A percentile compares a stretch with the other conserved stretches of the same genome.
Evolutionary conservation across 1,140 invertebrate genomes (phyloP).

Genomic region (Teleogryllus occipitalis): DNA sequence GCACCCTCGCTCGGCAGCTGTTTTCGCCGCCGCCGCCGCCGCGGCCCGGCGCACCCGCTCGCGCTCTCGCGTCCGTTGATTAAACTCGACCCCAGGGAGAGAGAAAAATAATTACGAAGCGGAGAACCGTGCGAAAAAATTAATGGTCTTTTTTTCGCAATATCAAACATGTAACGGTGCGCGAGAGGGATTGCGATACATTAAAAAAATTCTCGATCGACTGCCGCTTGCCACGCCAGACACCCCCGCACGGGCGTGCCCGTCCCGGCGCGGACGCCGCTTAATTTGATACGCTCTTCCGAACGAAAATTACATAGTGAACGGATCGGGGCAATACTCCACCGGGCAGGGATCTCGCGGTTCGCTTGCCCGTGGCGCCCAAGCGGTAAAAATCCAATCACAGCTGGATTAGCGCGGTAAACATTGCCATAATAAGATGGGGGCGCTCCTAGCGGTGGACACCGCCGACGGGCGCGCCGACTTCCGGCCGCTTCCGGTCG

Average conservation of each 20-base stretch:
- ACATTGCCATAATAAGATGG: not conserved
- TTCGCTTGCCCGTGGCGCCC: not conserved
- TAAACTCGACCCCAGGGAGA: not conserved
- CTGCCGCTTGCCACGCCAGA: not conserved
- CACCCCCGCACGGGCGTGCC: not conserved
- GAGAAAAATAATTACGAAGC: conserved; percentile 5
- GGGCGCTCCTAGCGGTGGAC: not conserved
- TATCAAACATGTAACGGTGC: not conserved
- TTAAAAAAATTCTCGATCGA: not conserved
- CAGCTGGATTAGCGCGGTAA: not conserved
- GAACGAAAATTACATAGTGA: not conserved
- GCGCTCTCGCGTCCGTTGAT: not conserved
- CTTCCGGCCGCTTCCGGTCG: not conserved
- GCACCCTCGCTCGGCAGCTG: not conserved
- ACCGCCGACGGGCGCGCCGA: not conserved
- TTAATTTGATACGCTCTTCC: not conserved
- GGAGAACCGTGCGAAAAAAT: not conserved
- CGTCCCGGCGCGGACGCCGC: too few species aligned
- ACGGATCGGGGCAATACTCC: not conserved
- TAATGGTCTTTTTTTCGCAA: not conserved
- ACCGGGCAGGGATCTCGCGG: not conserved
- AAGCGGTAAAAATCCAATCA: not conserved
- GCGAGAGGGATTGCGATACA: not conserved
- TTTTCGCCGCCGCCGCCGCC: not conserved
- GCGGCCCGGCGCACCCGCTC: too few species aligned